Percentiles rank a stretch among this genome's conserved stretches.
These are phyloP conservation scores for Trachurus trachurus DNA, from an alignment of 2,797 vertebrate genomes.

Conservation along the genomic window DNA sequence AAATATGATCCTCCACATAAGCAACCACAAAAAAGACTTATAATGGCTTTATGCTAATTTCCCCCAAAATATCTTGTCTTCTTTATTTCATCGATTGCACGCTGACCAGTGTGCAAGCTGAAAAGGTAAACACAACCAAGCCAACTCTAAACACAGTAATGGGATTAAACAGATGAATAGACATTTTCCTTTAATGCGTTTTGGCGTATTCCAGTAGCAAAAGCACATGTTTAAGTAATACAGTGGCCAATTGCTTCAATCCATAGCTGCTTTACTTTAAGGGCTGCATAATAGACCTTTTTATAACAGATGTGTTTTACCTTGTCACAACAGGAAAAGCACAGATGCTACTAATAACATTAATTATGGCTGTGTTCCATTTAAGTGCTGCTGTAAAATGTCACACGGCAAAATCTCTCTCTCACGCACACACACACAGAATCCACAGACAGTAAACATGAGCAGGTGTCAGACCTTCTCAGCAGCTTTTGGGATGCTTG, in stretches of 20 bases:
- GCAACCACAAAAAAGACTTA: background rate
- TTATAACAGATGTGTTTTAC: constrained; percentile 2
- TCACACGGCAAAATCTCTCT: constrained; percentile 4
- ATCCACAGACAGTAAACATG: constrained; percentile 21
- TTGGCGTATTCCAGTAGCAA: background rate
- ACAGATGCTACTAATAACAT: no score
- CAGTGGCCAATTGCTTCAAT: background rate
- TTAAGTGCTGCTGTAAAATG: background rate
- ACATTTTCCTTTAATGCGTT: background rate
- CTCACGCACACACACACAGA: background rate
- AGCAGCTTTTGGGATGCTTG: constrained; percentile 19
- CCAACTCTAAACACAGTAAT: background rate
- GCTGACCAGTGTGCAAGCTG: background rate
- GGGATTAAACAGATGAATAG: background rate
- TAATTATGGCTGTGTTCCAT: background rate
- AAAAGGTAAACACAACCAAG: background rate
- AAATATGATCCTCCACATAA: background rate
- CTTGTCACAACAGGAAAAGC: no score
- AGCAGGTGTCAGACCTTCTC: constrained; percentile 45
- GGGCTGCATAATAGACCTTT: background rate
- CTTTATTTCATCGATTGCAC: background rate
- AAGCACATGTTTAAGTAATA: background rate
- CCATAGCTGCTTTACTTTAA: background rate
- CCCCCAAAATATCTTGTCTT: no score
- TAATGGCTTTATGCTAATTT: background rate